Percentiles rank a stretch among this genome's conserved stretches.
phyloP scores from a whole-genome alignment of 2,113 vertebrate species.

The Zapus hudsonius region DNA sequence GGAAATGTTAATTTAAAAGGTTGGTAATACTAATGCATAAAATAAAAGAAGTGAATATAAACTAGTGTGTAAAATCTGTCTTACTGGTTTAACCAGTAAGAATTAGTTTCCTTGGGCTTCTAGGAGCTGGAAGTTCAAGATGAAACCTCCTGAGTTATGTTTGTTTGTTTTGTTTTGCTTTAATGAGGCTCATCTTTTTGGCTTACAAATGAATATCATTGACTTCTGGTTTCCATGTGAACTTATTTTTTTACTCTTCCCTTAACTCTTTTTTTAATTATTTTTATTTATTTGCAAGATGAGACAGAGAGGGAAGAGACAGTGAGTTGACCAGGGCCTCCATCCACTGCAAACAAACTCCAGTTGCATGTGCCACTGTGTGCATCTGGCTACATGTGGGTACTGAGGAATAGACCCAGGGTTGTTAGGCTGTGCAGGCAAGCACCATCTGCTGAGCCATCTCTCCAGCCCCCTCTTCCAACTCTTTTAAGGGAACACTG shows the following conservation, averaged over 20 bases:
- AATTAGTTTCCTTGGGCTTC: neutral
- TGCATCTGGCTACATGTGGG: too few relatives aligned
- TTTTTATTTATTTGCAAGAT: too few relatives aligned
- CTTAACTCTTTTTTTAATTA: too few relatives aligned
- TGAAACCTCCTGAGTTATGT: neutral
- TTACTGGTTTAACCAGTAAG: neutral
- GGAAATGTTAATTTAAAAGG: neutral
- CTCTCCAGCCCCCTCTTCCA: neutral
- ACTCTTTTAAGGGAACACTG: neutral
- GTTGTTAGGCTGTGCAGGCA: too few relatives aligned
- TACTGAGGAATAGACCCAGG: too few relatives aligned
- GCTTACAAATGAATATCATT: neutral
- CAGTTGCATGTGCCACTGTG: too few relatives aligned
- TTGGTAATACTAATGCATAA: neutral
- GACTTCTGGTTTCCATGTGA: too few relatives aligned
- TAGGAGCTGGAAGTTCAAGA: neutral
- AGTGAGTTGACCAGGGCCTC: too few relatives aligned
- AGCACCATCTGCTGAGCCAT: neutral
- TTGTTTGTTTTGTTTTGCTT: neutral
- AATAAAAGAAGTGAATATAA: neutral
- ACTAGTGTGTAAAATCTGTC: neutral
- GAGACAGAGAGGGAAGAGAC: too few relatives aligned
- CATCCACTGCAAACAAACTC: too few relatives aligned
- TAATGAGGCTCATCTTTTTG: neutral
- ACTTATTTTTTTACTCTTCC: too few relatives aligned